These are phyloP conservation scores for Desmodus rotundus DNA, from an alignment of 2,113 vertebrate species.

Conservation along the genomic window DNA sequence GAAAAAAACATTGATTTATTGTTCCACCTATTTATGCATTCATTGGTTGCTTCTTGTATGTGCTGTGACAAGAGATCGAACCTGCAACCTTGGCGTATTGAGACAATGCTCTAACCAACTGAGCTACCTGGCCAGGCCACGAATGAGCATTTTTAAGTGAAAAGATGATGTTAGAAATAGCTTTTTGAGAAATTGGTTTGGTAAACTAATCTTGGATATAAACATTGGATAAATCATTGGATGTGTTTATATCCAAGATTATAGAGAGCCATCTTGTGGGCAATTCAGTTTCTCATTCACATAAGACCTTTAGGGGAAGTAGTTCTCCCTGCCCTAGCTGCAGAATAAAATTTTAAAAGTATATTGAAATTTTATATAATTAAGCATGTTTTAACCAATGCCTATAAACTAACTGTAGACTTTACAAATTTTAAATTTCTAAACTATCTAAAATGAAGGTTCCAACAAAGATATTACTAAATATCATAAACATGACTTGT, in stretches of 20 bases:
- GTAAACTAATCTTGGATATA: too few relatives aligned
- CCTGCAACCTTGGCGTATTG: too few relatives aligned
- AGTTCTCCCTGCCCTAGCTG: neutral
- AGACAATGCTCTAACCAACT: too few relatives aligned
- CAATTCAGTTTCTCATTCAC: neutral
- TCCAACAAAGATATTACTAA: neutral
- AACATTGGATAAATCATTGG: too few relatives aligned
- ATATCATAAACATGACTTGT: neutral
- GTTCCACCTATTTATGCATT: too few relatives aligned
- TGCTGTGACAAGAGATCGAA: too few relatives aligned
- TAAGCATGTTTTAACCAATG: neutral
- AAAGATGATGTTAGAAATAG: conserved; percentile 29
- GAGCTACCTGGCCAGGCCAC: too few relatives aligned
- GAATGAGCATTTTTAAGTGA: neutral
- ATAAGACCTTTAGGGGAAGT: neutral
- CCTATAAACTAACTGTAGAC: neutral
- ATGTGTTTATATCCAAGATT: conserved; percentile 18
- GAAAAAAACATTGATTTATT: too few relatives aligned
- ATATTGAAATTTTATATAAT: neutral
- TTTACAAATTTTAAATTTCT: neutral
- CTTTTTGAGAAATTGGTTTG: conserved; percentile 11
- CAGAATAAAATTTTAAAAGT: neutral
- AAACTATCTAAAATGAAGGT: neutral
- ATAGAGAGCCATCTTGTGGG: neutral
- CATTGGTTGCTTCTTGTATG: too few relatives aligned